Evolutionary conservation across 2,888 invertebrate genomes (phyloP).

Genomic region (Troides aeacus): DNA sequence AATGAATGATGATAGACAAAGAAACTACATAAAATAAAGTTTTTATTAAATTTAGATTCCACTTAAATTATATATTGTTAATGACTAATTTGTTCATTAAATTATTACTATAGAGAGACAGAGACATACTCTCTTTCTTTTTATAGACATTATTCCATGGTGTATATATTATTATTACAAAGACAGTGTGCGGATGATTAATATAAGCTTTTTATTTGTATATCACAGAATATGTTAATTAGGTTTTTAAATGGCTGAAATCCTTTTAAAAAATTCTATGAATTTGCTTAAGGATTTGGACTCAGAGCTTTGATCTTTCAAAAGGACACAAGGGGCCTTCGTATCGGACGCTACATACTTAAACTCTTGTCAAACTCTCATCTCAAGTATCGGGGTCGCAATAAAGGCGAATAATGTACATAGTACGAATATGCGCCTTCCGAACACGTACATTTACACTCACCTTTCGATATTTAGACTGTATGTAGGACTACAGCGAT

Average conservation of each 20-base stretch:
- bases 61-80: no score
- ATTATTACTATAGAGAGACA: no score
- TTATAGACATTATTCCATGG: no score
- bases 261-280: slow-evolving; percentile 2
- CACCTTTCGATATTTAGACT: not conserved
- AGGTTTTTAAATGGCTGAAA: not conserved
- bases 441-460: not conserved
- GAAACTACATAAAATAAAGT: no score
- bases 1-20: no score
- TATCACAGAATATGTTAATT: not conserved
- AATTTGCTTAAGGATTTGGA: slow-evolving; percentile 12
- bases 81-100: no score
- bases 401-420: slow-evolving; percentile 19
- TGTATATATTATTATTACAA: no score
- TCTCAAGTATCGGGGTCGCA: slow-evolving; percentile 14
- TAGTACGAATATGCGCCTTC: slow-evolving; percentile 4
- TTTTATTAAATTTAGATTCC: no score
- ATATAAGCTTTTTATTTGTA: not conserved
- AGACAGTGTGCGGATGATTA: not conserved
- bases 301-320: slow-evolving; percentile 24
- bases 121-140: no score
- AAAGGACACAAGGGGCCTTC: slow-evolving; percentile 14
- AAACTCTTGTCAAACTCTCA: slow-evolving; percentile 26
- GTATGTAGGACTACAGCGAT: not conserved
- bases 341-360: slow-evolving; percentile 25